Conservation (phyloP, 2,888 invertebrate species). For the Drosophila peninsularis region DNA sequence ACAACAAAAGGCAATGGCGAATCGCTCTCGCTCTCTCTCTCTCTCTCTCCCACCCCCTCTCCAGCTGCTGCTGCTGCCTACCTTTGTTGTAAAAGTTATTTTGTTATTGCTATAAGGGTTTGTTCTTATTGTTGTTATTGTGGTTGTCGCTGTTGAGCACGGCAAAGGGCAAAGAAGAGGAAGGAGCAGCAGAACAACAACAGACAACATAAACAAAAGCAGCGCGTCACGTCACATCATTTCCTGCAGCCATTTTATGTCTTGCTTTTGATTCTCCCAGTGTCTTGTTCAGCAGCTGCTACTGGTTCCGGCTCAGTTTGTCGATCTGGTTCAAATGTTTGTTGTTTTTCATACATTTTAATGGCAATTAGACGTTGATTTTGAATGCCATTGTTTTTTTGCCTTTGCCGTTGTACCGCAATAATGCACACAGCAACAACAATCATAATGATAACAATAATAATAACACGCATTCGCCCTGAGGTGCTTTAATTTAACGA, state of each 20-base stretch:
- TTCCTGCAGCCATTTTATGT: conserved; percentile 73
- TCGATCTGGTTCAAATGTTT: conserved; percentile 5
- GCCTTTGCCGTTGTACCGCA: conserved; percentile 17
- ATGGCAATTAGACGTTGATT: conserved; percentile 65
- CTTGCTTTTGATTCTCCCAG: conserved; percentile 60
- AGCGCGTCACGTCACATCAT: conserved; percentile 68
- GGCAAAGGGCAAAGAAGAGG: conserved; percentile 35
- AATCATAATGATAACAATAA: conserved; percentile 34
- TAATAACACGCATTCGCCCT: conserved; percentile 51
- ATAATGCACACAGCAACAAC: conserved; percentile 32
- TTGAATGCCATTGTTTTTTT: conserved; percentile 26
- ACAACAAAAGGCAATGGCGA: conserved; percentile 37
- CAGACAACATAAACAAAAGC: conserved; percentile 60
- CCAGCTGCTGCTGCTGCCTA: neutral
- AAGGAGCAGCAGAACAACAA: neutral
- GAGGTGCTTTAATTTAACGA: conserved; percentile 46
- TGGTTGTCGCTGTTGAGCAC: conserved; percentile 35
- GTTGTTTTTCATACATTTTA: conserved; percentile 25
- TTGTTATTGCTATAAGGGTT: conserved; percentile 52
- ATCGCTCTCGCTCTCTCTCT: neutral
- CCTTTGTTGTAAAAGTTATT: conserved; percentile 55
- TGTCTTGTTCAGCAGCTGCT: conserved; percentile 6
- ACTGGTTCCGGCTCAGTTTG: conserved; percentile 6
- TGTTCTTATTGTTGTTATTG: conserved; percentile 29
- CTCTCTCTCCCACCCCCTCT: neutral